Conservation (phyloP, 2,113 vertebrate species). For the Piliocolobus tephrosceles region DNA sequence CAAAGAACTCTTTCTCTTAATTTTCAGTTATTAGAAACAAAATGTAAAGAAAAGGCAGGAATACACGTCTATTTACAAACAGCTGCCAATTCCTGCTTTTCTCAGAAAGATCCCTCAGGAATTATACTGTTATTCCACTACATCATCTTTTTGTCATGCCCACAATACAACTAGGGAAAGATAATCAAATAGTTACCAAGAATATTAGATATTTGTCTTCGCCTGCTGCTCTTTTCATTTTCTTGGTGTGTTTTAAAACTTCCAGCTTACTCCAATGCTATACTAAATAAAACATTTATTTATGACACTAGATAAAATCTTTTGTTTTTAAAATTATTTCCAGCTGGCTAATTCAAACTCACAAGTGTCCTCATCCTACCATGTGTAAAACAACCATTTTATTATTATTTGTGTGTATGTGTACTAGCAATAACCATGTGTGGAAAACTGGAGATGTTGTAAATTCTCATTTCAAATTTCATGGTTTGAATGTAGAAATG, state of each 20-base stretch:
- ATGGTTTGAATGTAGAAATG: neutral
- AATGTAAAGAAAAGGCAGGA: conserved; percentile 33
- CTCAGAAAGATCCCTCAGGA: conserved; percentile 65
- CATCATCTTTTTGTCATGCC: neutral
- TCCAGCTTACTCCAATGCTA: neutral
- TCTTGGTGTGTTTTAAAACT: neutral
- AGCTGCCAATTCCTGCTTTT: conserved; percentile 33
- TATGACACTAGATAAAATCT: neutral
- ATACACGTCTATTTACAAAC: conserved; percentile 60
- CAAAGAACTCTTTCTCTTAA: neutral
- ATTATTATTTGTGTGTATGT: neutral
- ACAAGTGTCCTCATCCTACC: neutral
- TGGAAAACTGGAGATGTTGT: neutral
- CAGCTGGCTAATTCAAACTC: neutral
- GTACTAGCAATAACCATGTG: neutral
- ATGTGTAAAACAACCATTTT: neutral
- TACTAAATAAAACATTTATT: neutral
- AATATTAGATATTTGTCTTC: neutral
- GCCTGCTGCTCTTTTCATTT: neutral
- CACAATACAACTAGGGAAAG: neutral
- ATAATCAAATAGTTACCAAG: neutral
- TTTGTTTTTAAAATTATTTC: neutral
- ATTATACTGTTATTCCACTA: conserved; percentile 45
- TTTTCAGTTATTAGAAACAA: conserved; percentile 35
- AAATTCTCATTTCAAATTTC: neutral